These are phyloP conservation scores for Lophotis ruficrista DNA, from an alignment of 2,113 vertebrate species.

Conservation along the genomic window DNA sequence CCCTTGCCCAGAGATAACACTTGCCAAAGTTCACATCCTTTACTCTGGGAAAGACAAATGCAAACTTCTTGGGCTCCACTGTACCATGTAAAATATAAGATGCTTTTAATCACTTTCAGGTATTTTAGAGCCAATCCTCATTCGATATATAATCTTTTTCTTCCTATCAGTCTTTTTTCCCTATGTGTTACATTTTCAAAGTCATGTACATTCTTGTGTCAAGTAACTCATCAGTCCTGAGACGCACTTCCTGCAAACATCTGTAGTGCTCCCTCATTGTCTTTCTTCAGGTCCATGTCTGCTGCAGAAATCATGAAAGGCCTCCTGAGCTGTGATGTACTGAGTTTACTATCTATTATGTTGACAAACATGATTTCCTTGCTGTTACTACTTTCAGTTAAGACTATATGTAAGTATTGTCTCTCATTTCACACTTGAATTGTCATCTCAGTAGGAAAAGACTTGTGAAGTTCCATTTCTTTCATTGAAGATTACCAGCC, in stretches of 20 bases:
- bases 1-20: neutral
- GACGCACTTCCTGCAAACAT: neutral
- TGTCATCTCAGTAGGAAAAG: neutral
- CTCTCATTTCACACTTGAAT: neutral
- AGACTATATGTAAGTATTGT: neutral
- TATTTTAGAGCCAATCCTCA: neutral
- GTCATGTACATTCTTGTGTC: neutral
- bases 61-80: neutral
- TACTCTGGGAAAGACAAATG: neutral
- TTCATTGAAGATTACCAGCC: neutral
- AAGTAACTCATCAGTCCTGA: neutral
- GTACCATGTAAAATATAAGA: neutral
- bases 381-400: neutral
- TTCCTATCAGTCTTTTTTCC: neutral
- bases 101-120: neutral
- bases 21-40: neutral
- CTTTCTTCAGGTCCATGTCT: neutral
- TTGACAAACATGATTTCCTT: neutral
- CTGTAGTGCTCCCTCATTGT: neutral
- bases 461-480: neutral
- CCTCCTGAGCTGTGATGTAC: neutral
- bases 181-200: neutral
- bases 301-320: neutral
- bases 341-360: neutral
- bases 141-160: neutral